These are phyloP conservation scores for Anarsia innoxiella DNA, from an alignment of 2,888 invertebrate genomes.

Conservation along the genomic window DNA sequence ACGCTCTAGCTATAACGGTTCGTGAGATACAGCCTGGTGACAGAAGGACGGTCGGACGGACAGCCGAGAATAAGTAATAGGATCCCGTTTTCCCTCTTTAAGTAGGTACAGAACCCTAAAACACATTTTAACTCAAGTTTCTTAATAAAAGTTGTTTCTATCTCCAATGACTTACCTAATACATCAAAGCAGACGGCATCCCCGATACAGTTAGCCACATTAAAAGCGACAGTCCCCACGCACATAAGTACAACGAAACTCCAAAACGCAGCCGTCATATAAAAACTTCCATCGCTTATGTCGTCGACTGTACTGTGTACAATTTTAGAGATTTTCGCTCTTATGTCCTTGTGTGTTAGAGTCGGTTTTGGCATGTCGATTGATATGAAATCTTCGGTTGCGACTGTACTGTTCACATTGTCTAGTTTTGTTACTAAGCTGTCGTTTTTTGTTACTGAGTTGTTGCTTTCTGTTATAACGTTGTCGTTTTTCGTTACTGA, in stretches of 20 bases:
- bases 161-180: constrained; percentile 77
- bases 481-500: too few relatives aligned
- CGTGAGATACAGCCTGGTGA: too few relatives aligned
- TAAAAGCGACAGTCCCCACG: constrained; percentile 85
- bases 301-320: background rate
- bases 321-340: constrained; percentile 17
- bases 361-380: constrained; percentile 21
- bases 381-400: constrained; percentile 9
- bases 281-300: constrained; percentile 61
- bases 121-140: too few relatives aligned
- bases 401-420: background rate
- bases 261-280: constrained; percentile 81
- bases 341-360: constrained; percentile 12
- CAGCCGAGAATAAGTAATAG: too few relatives aligned
- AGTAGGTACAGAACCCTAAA: too few relatives aligned
- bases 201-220: constrained; percentile 89
- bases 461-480: background rate
- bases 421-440: background rate
- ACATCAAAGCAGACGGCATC: constrained; percentile 94
- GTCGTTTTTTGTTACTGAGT: background rate
- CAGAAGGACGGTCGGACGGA: too few relatives aligned
- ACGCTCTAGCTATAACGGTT: too few relatives aligned
- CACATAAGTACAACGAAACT: constrained; percentile 82
- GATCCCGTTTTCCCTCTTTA: too few relatives aligned
- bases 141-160: too few relatives aligned